Evolutionary conservation across 2,797 vertebrate genomes (phyloP).

Genomic region (Bucorvus abyssinicus): DNA sequence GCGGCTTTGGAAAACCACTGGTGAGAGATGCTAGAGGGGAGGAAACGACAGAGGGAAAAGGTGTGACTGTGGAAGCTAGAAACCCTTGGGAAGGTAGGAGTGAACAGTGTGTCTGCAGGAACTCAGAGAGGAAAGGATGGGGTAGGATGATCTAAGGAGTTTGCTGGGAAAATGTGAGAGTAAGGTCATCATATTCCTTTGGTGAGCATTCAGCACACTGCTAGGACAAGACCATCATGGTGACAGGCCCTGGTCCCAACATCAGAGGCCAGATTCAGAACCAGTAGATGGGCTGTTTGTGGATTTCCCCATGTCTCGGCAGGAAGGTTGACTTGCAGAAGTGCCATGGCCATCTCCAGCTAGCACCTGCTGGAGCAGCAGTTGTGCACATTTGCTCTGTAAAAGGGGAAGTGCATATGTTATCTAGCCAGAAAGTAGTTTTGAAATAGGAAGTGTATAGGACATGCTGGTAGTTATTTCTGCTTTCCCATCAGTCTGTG

Average conservation of each 20-base stretch:
- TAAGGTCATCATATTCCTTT: not conserved
- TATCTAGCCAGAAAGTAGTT: not conserved
- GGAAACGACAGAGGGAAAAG: not conserved
- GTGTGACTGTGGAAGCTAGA: not conserved
- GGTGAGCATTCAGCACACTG: not conserved
- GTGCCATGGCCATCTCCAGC: not conserved
- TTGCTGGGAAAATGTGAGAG: not conserved
- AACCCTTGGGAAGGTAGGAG: not conserved
- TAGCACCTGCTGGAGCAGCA: not conserved
- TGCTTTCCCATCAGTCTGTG: conserved; percentile 20
- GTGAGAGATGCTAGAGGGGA: not conserved
- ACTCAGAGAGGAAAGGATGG: not conserved
- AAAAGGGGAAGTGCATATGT: not conserved
- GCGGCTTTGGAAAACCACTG: not conserved
- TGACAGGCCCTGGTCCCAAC: not conserved
- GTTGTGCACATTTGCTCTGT: not conserved
- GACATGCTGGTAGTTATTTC: conserved; percentile 6
- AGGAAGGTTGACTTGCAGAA: not conserved
- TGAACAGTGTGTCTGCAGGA: fast-evolving
- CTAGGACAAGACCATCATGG: not conserved
- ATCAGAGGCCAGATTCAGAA: not conserved
- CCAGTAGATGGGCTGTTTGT: not conserved
- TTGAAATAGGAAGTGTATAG: conserved; percentile 33
- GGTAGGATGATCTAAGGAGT: not conserved
- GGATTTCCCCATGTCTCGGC: not conserved